Evolutionary conservation across 2,888 invertebrate genomes (phyloP).

Genomic region (Leptopterna dolabrata): DNA sequence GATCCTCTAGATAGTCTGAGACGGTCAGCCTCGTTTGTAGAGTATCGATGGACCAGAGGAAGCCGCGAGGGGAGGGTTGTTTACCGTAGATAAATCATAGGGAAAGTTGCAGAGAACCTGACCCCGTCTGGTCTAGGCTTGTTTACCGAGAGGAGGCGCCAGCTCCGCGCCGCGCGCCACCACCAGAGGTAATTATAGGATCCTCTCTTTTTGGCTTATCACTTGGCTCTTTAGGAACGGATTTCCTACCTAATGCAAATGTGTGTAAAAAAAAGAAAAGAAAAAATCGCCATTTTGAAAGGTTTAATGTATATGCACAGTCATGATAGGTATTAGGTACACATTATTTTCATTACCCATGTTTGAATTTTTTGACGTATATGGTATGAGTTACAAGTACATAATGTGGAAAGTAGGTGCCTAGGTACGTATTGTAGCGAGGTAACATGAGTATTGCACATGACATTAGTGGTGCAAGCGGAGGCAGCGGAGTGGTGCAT

Average conservation of each 20-base stretch:
- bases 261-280: no score
- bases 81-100: conserved; percentile 56
- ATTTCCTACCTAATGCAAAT: background rate
- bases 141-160: conserved; percentile 54
- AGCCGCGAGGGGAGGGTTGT: conserved; percentile 20
- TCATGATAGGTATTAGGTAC: no score
- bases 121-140: conserved; percentile 53
- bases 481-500: no score
- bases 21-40: background rate
- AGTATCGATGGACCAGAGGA: background rate
- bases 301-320: no score
- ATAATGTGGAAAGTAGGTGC: no score
- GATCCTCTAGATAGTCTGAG: background rate
- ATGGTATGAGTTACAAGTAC: no score
- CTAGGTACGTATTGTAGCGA: no score
- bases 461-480: no score
- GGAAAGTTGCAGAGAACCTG: conserved; percentile 50
- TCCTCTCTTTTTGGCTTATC: conserved; percentile 14
- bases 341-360: no score
- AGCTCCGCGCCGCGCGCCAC: background rate
- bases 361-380: no score
- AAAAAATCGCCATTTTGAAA: no score
- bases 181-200: conserved; percentile 24
- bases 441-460: no score
- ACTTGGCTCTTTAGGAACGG: background rate